Base-by-base conservation (phyloP, 2,113 vertebrate species). In the Nestor notabilis region DNA sequence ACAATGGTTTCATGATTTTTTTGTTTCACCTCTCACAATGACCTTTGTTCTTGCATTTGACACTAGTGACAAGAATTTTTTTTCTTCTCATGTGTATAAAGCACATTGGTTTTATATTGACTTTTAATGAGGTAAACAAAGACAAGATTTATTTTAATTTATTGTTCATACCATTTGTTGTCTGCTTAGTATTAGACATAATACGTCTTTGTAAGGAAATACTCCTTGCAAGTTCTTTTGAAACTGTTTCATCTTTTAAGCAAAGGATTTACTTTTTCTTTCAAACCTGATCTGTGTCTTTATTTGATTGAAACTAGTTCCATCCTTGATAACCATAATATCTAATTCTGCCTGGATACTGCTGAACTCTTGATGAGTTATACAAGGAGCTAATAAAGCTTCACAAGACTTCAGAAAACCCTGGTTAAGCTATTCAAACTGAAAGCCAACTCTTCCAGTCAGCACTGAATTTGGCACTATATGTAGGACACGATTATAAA, bases 391-490 rank as follows among this genome's bases (percentile, higher is more conserved):
- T 72, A 69, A 31, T 35, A 53, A 72, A 83, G 31, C 35, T 83
- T 31, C 56, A 11, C 8, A 58, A 55, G 87, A 77, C 2, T 86
- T 64, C 2, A 10, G 29, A 50, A 89, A 79, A 82, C 64, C 55
- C 74, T 44, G 24, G 31, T 39, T 84, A 56, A 92, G 55, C 20
- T 79, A 25, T 55, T 77, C 28, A 80, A 85, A 53, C n/a, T 10
- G 17, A 69, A 89, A 66, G 5, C 7, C 25, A 56, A 3, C 9
- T 65, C 58, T 35, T 52, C 15, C 64, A 37, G 10, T 13, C 53
- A 72, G 53, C 33, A 47, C 4, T 1, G 49, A 78, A 50, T 39
- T 52, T 0, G 0, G 27, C 33, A 23, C 11, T 3, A 1, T 8
- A 12, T 10, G 12, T 3, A 64, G 33, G 41, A 60, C 31, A 56